A percentile compares a stretch with the other conserved stretches of the same genome.
Evolutionary conservation across 2,113 vertebrate species (phyloP).

Genomic region (Ptychochromis oligacanthus): DNA sequence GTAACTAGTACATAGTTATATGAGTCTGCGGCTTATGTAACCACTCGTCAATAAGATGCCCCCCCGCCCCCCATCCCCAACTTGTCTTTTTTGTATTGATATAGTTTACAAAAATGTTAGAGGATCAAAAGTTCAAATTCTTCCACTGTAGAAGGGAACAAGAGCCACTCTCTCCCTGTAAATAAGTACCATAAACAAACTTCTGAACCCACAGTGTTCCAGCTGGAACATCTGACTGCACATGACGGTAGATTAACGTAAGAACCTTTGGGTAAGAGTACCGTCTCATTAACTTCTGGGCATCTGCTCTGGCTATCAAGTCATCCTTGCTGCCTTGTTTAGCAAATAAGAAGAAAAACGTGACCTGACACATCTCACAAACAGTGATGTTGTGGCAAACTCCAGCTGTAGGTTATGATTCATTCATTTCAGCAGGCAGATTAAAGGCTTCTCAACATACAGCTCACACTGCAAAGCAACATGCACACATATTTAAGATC

Average conservation of each 20-base stretch:
- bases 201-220: neutral
- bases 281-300: neutral
- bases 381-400: neutral
- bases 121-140: constrained; percentile 17
- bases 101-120: neutral
- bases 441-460: neutral
- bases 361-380: neutral
- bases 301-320: neutral
- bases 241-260: neutral
- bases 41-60: neutral
- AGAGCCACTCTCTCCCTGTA: constrained; percentile 7
- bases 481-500: neutral
- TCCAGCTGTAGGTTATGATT: neutral
- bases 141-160: constrained; percentile 6
- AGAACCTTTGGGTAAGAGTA: neutral
- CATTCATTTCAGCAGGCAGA: neutral
- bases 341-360: neutral
- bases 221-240: neutral
- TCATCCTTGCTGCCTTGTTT: neutral
- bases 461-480: neutral
- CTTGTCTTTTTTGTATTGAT: neutral
- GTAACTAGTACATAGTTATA: neutral
- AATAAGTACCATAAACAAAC: constrained; percentile 35
- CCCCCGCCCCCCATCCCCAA: neutral
- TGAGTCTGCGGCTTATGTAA: neutral